Base-by-base conservation (phyloP, 2,113 vertebrate genomes). In the Mus pahari region DNA sequence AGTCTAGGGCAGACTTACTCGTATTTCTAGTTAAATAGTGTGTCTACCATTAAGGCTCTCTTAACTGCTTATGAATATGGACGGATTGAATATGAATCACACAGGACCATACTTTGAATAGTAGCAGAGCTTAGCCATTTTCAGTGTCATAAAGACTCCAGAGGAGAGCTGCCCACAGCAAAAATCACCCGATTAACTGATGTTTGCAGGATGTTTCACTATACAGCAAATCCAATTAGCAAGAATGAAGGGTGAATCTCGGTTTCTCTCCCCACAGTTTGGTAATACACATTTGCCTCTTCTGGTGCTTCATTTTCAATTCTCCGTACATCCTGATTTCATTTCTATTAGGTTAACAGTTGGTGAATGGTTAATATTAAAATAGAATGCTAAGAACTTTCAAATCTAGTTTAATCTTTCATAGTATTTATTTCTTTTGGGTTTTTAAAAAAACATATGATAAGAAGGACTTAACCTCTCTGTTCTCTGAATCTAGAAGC, bases 61-160 rank as follows among this genome's bases (percentile, higher is more conserved):
- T 81, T 92, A 95, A 71, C 20, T 93, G 3, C 53, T 95, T 28
- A n/a, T 75, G 70, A 79, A 70, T 95, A 92, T 82, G 33, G 45
- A 86, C 79, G 14, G 5, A 81, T 90, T 96, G 79, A 93, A 94
- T 92, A 91, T 92, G 68, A 95, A 92, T 97, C 90, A 96, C 70
- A 42, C 71, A 8, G 17, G 60, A 91, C 31, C 71, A 60, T 7
- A 90, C 5, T 87, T 93, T 58, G 24, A 53, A 26, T 74, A 77
- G 42, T 66, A 88, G 60, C 42, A 26, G n/a, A 94, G 16, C 10
- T 92, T 78, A 24, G 11, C 5, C 36, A 83, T 91, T 75, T 94
- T 64, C 4, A 94, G 87, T 96, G 74, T 7, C 78, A 90, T 36
- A 93, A 92, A 94, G 83, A 92, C 33, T 95, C 74, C 83, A 77